Conservation (phyloP, 2,888 invertebrate genomes). For the Synanthedon myopaeformis region DNA sequence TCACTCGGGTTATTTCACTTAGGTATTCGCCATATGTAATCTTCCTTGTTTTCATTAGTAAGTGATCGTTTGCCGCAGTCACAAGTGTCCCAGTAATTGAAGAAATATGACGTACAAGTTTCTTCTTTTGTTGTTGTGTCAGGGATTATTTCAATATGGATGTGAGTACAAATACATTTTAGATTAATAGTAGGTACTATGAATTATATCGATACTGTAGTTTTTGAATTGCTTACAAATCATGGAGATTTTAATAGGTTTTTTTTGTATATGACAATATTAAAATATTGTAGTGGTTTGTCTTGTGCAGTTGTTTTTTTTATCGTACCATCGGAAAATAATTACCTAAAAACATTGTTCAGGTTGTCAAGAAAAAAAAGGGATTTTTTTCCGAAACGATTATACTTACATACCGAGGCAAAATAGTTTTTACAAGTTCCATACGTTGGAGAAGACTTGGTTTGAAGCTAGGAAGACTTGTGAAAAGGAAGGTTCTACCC, state of each 20-base stretch:
- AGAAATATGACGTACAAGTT: neutral
- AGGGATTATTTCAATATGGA: neutral
- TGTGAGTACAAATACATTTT: neutral
- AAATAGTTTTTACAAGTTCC: constrained; percentile 44
- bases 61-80: neutral
- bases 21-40: neutral
- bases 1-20: no score
- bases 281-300: no score
- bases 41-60: neutral
- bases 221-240: no score
- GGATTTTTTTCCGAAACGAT: constrained; percentile 37
- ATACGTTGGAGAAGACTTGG: constrained; percentile 34
- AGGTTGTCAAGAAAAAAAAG: neutral
- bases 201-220: no score
- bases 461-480: constrained; percentile 33
- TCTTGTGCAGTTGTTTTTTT: no score
- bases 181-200: no score
- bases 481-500: constrained; percentile 30
- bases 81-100: neutral
- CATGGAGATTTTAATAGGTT: no score
- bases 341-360: no score
- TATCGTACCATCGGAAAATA: no score
- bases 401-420: constrained; percentile 30
- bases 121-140: neutral
- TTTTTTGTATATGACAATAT: no score